Evolutionary conservation across 2,888 invertebrate species (phyloP).

Genomic region (Macaria liturata): DNA sequence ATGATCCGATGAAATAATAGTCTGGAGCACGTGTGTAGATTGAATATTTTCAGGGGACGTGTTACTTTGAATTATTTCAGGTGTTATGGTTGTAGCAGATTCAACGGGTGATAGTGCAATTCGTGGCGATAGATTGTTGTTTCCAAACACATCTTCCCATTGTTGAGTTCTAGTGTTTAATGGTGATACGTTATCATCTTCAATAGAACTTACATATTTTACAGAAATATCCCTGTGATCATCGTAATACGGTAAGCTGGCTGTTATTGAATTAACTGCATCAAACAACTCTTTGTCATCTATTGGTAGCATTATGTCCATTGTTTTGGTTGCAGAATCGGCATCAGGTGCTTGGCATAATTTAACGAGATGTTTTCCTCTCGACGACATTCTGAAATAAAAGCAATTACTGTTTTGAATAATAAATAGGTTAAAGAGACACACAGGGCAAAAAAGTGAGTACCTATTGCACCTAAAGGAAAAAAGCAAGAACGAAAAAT

Average conservation of each 20-base stretch:
- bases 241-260: slow-evolving; percentile 1
- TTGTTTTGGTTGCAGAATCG: not conserved
- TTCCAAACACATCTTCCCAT: slow-evolving; percentile 1
- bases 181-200: slow-evolving; percentile 1
- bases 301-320: not conserved
- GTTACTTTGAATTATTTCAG: not conserved
- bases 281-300: slow-evolving; percentile 1
- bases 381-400: too few species aligned
- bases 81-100: not conserved
- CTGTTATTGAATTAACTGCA: not conserved
- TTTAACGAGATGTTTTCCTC: too few species aligned
- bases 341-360: too few species aligned
- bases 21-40: not conserved
- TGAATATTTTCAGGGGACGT: not conserved
- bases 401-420: too few species aligned
- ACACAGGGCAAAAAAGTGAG: too few species aligned
- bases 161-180: not conserved
- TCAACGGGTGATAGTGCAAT: slow-evolving; percentile 1
- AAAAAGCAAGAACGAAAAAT: too few species aligned
- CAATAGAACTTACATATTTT: slow-evolving; percentile 1
- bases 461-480: too few species aligned
- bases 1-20: not conserved
- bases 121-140: not conserved
- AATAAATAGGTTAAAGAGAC: too few species aligned
- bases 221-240: slow-evolving; percentile 1